A percentile compares a stretch with the other conserved stretches of the same genome.
phyloP scores from a whole-genome alignment of 2,797 vertebrate genomes.

The Syndactyla subalaris region DNA sequence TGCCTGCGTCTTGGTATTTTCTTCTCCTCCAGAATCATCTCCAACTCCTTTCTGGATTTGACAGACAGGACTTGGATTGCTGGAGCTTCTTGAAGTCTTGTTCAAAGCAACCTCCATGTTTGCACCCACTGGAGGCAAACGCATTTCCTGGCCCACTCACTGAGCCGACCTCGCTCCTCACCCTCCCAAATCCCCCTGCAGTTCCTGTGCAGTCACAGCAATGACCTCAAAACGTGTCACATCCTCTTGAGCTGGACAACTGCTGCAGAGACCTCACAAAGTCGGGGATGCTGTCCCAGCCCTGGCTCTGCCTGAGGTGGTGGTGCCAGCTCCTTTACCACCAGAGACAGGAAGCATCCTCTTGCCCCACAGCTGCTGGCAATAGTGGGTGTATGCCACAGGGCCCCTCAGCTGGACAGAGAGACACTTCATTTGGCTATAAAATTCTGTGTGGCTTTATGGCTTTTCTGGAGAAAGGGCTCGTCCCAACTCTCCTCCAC shows the following conservation, averaged over 20 bases:
- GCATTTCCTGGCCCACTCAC: background rate
- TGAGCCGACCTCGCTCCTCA: background rate
- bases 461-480: background rate
- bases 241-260: background rate
- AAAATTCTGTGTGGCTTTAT: accelerated
- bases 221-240: accelerated
- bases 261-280: accelerated
- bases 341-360: background rate
- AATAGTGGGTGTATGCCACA: accelerated
- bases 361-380: accelerated
- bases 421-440: background rate
- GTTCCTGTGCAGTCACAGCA: background rate
- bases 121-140: background rate
- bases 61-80: constrained; percentile 28
- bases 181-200: accelerated
- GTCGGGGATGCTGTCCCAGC: accelerated
- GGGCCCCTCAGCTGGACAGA: background rate
- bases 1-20: constrained; percentile 40
- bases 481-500: background rate
- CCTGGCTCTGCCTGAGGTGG: background rate
- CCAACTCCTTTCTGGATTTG: constrained; percentile 10
- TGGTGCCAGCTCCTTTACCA: accelerated
- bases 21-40: constrained; percentile 56
- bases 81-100: background rate
- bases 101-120: background rate